Base-by-base conservation (phyloP, 1,140 invertebrate species). In the Agraylea sexmaculata region DNA sequence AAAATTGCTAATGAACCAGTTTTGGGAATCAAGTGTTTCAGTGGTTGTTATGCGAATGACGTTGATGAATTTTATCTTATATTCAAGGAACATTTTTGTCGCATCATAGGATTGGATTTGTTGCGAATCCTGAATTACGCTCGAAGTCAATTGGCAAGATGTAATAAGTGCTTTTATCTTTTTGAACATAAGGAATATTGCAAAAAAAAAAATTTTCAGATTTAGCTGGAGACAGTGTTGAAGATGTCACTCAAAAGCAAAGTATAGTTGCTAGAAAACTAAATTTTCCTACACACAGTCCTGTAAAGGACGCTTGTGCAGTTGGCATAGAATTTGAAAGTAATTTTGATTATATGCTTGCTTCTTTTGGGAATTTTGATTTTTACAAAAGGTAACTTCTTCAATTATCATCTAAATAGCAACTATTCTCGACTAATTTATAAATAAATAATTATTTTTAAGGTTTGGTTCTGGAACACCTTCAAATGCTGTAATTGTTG, bases 61-160 rank as follows among this genome's bases (percentile, higher is more conserved):
- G 70, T 69, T 11, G 90, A 95, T 69, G 89, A 95, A 63, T 55
- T 95, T 21, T 74, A 88, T 50, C 73, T 94, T 32, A 63, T 87
- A 1, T 93, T 87, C 57, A 66, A 71, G 45, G 74, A 64, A 33
- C 76, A 77, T 49, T 60, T 92, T 25, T 89, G 87, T 54, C 75
- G 84, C 32, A 69, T 95, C 13, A 80, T 83, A 62, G 89, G 88
- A 19, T 77, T 80, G 54, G 80, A 81, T 37, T 70, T 96, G 28
- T 82, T 88, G 62, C 81, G 84, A 56, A 82, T 79, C 27, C 64
- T 92, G 16, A 66, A 83, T 54, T 80, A 77, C 34, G 84, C 78
- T 50, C 73, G 87, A 56, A 83, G 80, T 57, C 79, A 89, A 55
- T 66, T 88, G 33, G 85, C 86, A 30, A 78, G 75, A 78, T 78